Evolutionary conservation across 2,888 invertebrate genomes (phyloP).

Genomic region (Philhelius pedissequus): DNA sequence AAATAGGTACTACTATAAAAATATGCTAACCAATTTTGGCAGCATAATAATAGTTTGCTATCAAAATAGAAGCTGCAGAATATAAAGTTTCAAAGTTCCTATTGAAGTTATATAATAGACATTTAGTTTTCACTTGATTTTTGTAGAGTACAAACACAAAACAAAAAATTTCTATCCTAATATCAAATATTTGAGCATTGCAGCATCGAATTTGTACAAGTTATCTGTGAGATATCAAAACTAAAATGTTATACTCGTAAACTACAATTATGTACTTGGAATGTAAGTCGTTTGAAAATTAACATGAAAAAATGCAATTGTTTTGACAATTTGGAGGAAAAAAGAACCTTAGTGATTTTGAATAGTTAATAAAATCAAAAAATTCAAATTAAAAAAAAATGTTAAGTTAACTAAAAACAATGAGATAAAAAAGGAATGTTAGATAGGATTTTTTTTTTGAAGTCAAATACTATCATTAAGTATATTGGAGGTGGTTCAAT

Average conservation of each 20-base stretch:
- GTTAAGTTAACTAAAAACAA: slow-evolving; percentile 42
- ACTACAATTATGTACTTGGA: background rate
- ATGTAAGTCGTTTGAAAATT: background rate
- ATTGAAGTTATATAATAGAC: too few species aligned
- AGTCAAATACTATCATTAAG: slow-evolving; percentile 38
- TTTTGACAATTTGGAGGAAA: background rate
- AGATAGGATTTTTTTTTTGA: slow-evolving; percentile 24
- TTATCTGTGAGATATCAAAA: background rate
- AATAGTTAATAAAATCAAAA: slow-evolving; percentile 15
- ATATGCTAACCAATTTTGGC: too few species aligned
- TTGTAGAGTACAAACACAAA: background rate
- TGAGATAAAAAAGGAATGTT: slow-evolving; percentile 54
- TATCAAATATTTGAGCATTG: background rate
- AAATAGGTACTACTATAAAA: too few species aligned
- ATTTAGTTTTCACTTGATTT: background rate
- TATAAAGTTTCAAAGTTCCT: too few species aligned
- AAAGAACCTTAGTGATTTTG: background rate
- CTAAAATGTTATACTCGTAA: background rate
- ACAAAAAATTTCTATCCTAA: background rate
- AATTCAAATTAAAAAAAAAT: too few species aligned
- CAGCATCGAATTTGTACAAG: background rate
- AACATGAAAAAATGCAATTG: background rate
- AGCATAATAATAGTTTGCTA: too few species aligned
- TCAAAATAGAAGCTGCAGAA: background rate
- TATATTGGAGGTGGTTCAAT: slow-evolving; percentile 63